Evolutionary conservation across 2,888 invertebrate species (phyloP).

Genomic region (Thalpophila matura): DNA sequence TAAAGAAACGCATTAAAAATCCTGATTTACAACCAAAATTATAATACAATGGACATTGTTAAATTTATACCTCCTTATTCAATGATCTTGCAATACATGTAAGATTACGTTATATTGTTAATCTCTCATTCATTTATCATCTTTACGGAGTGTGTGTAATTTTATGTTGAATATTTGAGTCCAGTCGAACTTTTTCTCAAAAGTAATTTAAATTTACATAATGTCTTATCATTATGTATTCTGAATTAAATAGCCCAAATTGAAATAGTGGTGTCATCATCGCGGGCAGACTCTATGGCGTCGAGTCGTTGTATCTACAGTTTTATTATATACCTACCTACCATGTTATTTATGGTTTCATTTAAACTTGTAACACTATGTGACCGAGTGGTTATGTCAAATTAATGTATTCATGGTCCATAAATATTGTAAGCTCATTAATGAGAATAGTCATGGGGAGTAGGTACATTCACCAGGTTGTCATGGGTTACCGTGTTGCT

Average conservation of each 20-base stretch:
- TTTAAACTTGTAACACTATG: conserved; percentile 63
- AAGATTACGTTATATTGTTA: conserved; percentile 71
- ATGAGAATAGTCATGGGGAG: conserved; percentile 50
- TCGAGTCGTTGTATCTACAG: conserved; percentile 61
- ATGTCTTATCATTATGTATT: conserved; percentile 71
- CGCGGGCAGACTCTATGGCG: conserved; percentile 77
- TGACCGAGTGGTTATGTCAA: conserved; percentile 62
- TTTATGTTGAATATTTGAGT: conserved; percentile 63
- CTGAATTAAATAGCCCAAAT: conserved; percentile 70
- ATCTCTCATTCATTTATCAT: conserved; percentile 66
- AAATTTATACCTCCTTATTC: conserved; percentile 77
- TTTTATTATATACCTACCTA: conserved; percentile 61
- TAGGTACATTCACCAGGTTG: conserved; percentile 44
- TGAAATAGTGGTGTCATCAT: conserved; percentile 75
- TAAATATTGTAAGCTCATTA: conserved; percentile 61
- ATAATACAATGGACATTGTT: conserved; percentile 82
- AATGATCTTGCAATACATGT: conserved; percentile 73
- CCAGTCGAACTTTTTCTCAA: conserved; percentile 55
- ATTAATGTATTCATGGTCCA: conserved; percentile 68
- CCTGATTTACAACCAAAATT: conserved; percentile 83
- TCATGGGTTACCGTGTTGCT: conserved; percentile 11
- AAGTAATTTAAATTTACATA: conserved; percentile 71
- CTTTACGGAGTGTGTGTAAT: conserved; percentile 58
- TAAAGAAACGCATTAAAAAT: conserved; percentile 79
- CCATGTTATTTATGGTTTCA: conserved; percentile 70